A percentile compares a stretch with the other conserved stretches of the same genome.
phyloP scores from a whole-genome alignment of 2,113 vertebrate genomes.

The Rhegmatorhina hoffmannsi region DNA sequence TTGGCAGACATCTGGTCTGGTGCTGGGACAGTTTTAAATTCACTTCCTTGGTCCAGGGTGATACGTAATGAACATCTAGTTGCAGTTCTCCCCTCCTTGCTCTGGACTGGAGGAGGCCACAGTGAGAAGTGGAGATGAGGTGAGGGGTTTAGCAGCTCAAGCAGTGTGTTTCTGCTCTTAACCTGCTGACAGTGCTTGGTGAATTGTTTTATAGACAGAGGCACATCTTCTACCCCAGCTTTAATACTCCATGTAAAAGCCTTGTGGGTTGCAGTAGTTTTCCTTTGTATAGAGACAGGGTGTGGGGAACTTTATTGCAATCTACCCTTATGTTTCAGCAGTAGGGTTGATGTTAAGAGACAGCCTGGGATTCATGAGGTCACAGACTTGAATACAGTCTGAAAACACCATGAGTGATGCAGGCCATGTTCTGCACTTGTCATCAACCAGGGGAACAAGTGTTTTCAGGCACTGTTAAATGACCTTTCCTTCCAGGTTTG shows the following conservation, averaged over 20 bases:
- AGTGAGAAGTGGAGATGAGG: neutral
- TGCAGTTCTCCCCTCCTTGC: neutral
- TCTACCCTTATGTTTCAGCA: neutral
- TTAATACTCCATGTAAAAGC: neutral
- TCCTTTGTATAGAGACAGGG: neutral
- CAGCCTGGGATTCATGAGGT: neutral
- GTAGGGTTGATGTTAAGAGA: neutral
- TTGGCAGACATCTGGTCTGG: neutral
- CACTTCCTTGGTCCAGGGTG: neutral
- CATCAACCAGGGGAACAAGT: neutral
- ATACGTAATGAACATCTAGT: neutral
- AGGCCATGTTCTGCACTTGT: neutral
- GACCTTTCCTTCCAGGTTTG: neutral
- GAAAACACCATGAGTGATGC: accelerated
- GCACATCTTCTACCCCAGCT: accelerated
- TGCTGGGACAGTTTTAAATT: neutral
- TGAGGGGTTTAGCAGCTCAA: neutral
- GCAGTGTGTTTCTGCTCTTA: neutral
- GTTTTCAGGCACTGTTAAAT: neutral
- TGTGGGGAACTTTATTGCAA: neutral
- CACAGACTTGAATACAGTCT: neutral
- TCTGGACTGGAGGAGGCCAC: neutral
- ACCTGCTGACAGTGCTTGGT: accelerated
- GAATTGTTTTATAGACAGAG: neutral
- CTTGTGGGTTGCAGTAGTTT: neutral